Base-by-base conservation (phyloP, 2,113 vertebrate species). In the Puffinus mauretanicus region DNA sequence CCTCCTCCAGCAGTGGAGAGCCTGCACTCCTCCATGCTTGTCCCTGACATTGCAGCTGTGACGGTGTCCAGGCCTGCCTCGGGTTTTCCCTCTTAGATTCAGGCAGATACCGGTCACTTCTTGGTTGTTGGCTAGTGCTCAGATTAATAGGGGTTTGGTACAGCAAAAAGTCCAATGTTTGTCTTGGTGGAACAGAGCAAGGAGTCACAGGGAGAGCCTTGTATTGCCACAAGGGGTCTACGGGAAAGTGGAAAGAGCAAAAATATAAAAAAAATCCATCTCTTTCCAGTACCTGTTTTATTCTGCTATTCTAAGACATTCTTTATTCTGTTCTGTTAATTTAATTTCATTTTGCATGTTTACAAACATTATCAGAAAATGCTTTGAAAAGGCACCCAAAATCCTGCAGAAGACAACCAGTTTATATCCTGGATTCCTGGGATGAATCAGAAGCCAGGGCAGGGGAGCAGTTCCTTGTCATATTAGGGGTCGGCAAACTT, bases 11-110 rank as follows among this genome's bases (percentile, higher is more conserved):
- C 26, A 26, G 25, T 29, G 30, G 24, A 47, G 32, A 75, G 10
- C 16, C 0, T 0, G 18, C 6, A 18, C 4, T 54, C 11, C 24
- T 76, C 32, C 6, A 8, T 29, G 10, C 16, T 61, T 67, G 27
- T 54, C 26, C 32, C 12, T 55, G 18, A 38, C 21, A n/a, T 16
- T 57, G 22, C 32, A 79, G 6, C 15, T 75, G 20, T 54, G 27
- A 16, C 52, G 47, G 6, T 26, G 40, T 47, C 47, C 65, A 72
- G 16, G 21, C 14, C 14, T 76, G 26, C 32, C 57, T 75, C 0
- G 0, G 10, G 4, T 71, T 82, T 86, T 86, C 42, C 20, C 6
- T 85, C 40, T 42, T 46, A 78, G 15, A 24, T 38, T 85, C 38
- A 51, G 25, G 29, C 19, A 38, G 16, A 40, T 32, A 17, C 1